Percentiles rank a stretch among this genome's conserved stretches.
Conservation (phyloP, 2,888 invertebrate genomes). For the Ganaspis brasiliensis region DNA sequence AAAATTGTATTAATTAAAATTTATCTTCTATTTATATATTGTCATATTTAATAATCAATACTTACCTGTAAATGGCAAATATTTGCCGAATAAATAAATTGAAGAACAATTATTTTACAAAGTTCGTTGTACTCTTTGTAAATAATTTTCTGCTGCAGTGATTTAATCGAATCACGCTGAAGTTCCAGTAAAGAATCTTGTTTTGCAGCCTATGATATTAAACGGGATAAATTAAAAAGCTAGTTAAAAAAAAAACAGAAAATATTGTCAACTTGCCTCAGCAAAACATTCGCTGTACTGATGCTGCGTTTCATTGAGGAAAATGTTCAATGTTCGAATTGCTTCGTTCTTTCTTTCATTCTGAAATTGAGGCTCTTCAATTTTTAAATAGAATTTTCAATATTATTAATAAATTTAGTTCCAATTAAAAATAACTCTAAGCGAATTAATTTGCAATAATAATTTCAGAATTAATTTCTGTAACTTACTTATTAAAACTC, state of each 20-base stretch:
- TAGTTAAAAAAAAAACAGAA: constrained; percentile 10
- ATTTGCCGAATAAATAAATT: constrained; percentile 71
- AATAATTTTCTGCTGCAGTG: constrained; percentile 69
- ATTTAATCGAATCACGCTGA: constrained; percentile 72
- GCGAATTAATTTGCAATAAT: too few relatives aligned
- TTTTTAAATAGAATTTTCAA: constrained; percentile 9
- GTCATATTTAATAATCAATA: too few relatives aligned
- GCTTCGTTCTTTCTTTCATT: constrained; percentile 67
- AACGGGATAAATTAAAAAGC: constrained; percentile 44
- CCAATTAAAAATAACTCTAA: not conserved
- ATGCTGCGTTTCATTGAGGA: constrained; percentile 71
- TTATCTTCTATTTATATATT: too few relatives aligned
- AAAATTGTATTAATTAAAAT: constrained; percentile 22
- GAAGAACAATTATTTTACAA: constrained; percentile 64
- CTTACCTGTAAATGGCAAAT: constrained; percentile 73
- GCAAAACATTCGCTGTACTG: constrained; percentile 76
- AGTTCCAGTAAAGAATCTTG: constrained; percentile 73
- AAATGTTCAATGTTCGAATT: constrained; percentile 69
- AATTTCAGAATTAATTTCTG: constrained; percentile 25
- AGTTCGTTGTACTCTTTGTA: constrained; percentile 64
- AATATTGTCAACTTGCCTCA: constrained; percentile 67
- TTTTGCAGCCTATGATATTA: constrained; percentile 70
- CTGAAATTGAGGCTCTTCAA: constrained; percentile 67
- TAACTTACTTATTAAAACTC: constrained; percentile 19
- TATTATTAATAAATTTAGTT: not conserved